Evolutionary conservation across 2,888 invertebrate genomes (phyloP), one percentile per base, ranked within the genome.

Genomic region (Fabriciana adippe): DNA sequence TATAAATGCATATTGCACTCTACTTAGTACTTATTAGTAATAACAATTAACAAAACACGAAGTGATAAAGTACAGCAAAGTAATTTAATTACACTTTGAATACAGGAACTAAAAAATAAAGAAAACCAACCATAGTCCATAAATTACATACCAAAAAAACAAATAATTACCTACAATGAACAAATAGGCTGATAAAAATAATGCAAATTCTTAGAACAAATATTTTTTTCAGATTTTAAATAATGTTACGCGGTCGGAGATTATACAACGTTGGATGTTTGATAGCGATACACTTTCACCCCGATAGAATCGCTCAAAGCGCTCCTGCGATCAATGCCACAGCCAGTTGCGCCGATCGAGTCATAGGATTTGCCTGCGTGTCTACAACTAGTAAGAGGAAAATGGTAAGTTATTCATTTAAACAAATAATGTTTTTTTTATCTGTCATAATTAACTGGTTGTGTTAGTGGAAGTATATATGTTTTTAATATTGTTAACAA

Each of bases 231-330:
- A 41, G 35, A 41, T 8, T 41, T 41, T 11, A 41, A 54, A 57
- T 16, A 57, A 73, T 73, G 73, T 70, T 71, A 31, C 71, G 68
- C 55, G 71, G 59, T 18, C 78, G 74, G 73, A 74, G 72, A 79
- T 80, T 84, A 73, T 76, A 70, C 70, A 79, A 77, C 75, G 78
- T 84, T 78, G 80, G 67, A 48, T 61, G 82, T 74, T 82, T 74
- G 71, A 68, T 80, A 77, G 80, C 82, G 87, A 89, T 90, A 90
- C 86, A 92, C 92, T 92, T 92, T 92, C 91, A 91, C 91, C 88
- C 86, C 80, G 75, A 82, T 73, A 76, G 80, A 77, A 79, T 77
- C 74, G 79, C 75, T 72, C 76, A 75, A 74, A 77, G 72, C 79
- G 78, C 78, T 78, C 76, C 75, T 75, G 73, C 75, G 81, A 87